These are phyloP conservation scores for Lasiommata megera DNA, from an alignment of 2,888 invertebrate genomes.

Conservation along the genomic window DNA sequence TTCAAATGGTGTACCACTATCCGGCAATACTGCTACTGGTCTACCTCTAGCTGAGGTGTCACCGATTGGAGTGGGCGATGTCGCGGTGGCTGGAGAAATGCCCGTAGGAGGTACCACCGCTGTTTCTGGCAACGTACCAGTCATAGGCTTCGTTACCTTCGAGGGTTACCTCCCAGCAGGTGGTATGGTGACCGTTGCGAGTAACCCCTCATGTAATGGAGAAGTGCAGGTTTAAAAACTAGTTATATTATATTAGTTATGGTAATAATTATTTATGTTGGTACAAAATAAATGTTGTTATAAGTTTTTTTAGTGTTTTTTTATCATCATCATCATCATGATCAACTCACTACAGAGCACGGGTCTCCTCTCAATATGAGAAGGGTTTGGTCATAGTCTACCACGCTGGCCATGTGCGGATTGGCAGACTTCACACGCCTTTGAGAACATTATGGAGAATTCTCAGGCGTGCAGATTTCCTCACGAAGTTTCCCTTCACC, in stretches of 20 bases:
- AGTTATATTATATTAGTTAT: background rate
- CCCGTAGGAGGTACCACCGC: constrained; percentile 60
- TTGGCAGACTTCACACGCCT: no score
- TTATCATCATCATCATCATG: no score
- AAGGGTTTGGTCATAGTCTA: no score
- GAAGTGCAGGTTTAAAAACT: constrained; percentile 6
- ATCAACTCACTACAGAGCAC: no score
- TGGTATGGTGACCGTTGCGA: constrained; percentile 60
- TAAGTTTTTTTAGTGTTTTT: no score
- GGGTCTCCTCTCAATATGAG: no score
- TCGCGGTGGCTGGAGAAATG: constrained; percentile 53
- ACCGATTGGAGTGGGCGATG: constrained; percentile 52
- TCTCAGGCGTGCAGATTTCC: no score
- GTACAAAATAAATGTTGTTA: constrained; percentile 31
- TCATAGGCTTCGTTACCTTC: constrained; percentile 67
- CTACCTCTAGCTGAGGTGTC: constrained; percentile 32
- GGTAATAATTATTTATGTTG: constrained; percentile 21
- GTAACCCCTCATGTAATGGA: constrained; percentile 46
- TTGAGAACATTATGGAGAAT: no score
- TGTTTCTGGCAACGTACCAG: constrained; percentile 60
- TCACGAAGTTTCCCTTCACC: no score
- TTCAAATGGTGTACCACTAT: constrained; percentile 26
- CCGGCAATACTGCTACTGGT: constrained; percentile 26
- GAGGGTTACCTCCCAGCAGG: constrained; percentile 65
- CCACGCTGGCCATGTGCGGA: no score